Evolutionary conservation across 2,888 invertebrate genomes (phyloP).

Genomic region (Anarsia innoxiella): DNA sequence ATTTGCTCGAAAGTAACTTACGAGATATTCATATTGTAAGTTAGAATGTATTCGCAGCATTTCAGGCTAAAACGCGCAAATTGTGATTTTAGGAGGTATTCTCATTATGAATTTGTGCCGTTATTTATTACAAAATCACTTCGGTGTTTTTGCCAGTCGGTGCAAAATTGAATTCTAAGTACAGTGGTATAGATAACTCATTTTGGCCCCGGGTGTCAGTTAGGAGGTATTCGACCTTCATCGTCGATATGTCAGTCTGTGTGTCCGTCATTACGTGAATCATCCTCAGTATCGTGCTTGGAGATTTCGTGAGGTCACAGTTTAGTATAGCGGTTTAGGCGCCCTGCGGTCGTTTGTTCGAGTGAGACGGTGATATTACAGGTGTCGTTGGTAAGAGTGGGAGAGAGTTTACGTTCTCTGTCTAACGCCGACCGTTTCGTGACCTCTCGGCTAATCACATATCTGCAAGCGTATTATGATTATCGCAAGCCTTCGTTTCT

Average conservation of each 20-base stretch:
- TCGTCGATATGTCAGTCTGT: conserved; percentile 48
- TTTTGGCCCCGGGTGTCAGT: too few relatives aligned
- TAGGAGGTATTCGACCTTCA: too few relatives aligned
- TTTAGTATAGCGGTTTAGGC: conserved; percentile 72
- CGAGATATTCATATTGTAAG: too few relatives aligned
- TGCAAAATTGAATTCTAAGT: too few relatives aligned
- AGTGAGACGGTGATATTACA: conserved; percentile 38
- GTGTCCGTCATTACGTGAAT: conserved; percentile 67
- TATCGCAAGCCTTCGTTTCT: conserved; percentile 60
- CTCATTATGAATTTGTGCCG: too few relatives aligned
- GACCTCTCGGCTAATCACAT: conserved; percentile 72
- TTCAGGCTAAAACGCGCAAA: too few relatives aligned
- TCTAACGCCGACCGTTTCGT: conserved; percentile 70
- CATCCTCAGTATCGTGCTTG: conserved; percentile 61
- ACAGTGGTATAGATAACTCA: too few relatives aligned
- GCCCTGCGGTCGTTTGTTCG: conserved; percentile 64
- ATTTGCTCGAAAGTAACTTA: too few relatives aligned
- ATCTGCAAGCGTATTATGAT: conserved; percentile 73
- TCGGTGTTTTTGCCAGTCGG: too few relatives aligned
- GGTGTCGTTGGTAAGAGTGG: conserved; percentile 31
- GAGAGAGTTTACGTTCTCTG: conserved; percentile 44
- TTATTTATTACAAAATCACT: too few relatives aligned
- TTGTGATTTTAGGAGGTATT: too few relatives aligned
- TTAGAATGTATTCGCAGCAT: too few relatives aligned
- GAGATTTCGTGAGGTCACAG: conserved; percentile 75